Base-by-base conservation (phyloP, 2,888 invertebrate genomes). In the Nymphalis urticae region DNA sequence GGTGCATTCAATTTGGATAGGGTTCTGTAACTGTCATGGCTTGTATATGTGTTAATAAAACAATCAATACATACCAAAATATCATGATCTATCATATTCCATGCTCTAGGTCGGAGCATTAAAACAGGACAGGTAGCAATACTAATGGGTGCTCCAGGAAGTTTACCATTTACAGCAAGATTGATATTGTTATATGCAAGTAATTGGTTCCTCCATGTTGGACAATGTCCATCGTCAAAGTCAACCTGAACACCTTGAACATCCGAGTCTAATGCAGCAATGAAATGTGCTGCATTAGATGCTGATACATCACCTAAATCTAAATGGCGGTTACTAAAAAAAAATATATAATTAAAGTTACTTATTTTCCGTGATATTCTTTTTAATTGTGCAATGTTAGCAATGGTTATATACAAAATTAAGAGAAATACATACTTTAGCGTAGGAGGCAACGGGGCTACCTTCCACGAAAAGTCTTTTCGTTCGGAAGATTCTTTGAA, bases 191-290 rank as follows among this genome's bases (percentile, higher is more conserved):
- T 88, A 70, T 93, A 93, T 8, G 95, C 95, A 27, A 90, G 79
- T 47, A 96, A 86, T 81, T 95, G 95, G 79, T 95, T 96, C 70
- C 84, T 86, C 96, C 96, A 96, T 0, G 95, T 95, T 0, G 96
- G 96, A 72, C 95, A 95, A 80, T 95, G 95, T 0, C 95, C 95
- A 86, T 96, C 96, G 74, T 95, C 95, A 85, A 95, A 95, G 80
- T 95, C 95, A 6, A 94, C 94, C 81, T 95, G 95, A 32, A 95
- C 89, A 7, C 94, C 94, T 81, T 94, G 94, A 0, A 94, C 94
- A 72, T 94, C 89, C 53, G 93, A 85, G 69, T 89, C 90, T 0
- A 95, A 83, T 1, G 94, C 93, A 10, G 89, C 86, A 1, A 89
- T 85, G 77, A 95, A 94, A 78, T 94, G 94, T 17, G 89, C 86